phyloP scores from a whole-genome alignment of 2,888 invertebrate species.

The Eremobia ochroleuca region DNA sequence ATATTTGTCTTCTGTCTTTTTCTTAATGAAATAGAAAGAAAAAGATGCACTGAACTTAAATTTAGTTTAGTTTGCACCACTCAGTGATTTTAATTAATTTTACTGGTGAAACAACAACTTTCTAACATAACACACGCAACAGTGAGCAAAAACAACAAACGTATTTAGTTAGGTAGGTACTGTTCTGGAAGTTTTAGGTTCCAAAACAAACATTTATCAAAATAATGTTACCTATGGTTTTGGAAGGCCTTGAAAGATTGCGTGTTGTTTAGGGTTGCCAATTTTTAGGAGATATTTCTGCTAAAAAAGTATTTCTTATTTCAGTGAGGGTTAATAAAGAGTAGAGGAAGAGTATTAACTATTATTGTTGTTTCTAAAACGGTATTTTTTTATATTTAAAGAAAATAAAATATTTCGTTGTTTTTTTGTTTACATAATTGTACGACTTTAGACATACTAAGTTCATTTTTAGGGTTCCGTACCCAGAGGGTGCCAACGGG shows the following conservation, averaged over 20 bases:
- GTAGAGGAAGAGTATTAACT: neutral
- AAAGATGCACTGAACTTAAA: no score
- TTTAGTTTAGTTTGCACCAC: no score
- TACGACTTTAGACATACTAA: no score
- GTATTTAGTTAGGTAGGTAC: neutral
- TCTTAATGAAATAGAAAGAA: no score
- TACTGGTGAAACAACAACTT: neutral
- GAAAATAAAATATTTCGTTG: neutral
- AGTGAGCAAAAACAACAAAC: neutral
- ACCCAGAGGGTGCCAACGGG: no score
- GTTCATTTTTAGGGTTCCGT: no score
- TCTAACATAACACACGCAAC: neutral
- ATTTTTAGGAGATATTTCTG: no score
- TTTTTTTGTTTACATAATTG: no score
- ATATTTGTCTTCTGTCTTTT: no score
- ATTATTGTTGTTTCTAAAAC: neutral
- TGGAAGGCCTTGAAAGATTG: neutral
- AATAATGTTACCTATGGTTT: neutral
- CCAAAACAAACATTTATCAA: neutral
- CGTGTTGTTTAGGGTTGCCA: neutral
- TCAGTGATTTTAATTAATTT: conserved; percentile 15
- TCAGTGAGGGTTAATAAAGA: neutral
- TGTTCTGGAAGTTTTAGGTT: neutral
- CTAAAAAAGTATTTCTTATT: neutral
- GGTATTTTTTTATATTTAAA: neutral